Evolutionary conservation across 2,113 vertebrate species (phyloP), one percentile per base, ranked within the genome.

Genomic region (Ciconia maguari): DNA sequence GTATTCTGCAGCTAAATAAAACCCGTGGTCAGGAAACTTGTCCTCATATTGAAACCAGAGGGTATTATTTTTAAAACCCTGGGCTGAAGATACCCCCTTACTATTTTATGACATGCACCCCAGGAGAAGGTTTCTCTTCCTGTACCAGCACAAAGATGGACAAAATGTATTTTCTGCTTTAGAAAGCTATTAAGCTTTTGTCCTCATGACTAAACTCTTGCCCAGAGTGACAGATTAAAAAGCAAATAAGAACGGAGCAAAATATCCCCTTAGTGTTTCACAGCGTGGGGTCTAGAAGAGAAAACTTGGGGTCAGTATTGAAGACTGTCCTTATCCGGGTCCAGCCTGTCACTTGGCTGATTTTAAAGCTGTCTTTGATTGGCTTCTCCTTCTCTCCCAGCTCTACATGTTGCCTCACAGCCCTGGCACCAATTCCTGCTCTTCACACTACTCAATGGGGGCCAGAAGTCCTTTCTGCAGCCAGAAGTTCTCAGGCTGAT

Each of bases 381-480:
- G 60, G 38, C 51, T 93, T 93, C 55, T 95, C 42, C 79, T 88
- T 94, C 80, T 97, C 77, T 95, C 36, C 18, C 92, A 99, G 99
- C 98, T 42, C 96, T 96, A 46, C 98, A 99, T 7, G 96, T 98
- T 90, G 97, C 95, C 91, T 98, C 98, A 72, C 99, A 99, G 95
- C 99, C 99, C 1, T 99, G 99, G 99, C 98, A 97, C 96, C 97
- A 97, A 38, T 99, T 99, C 97, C 96, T 99, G 92, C 97, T 99
- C 62, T 97, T 98, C 97, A 98, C 97, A 9, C 97, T 99, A 65
- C 96, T 99, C 65, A 95, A 75, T 96, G 97, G 98, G 48, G 97
- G 97, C 62, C 98, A 98, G 74, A 98, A 96, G 89, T 96, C 98
- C 71, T 96, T 98, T 70, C 98, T 99, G 81, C 98, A 98, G 92